A percentile compares a stretch with the other conserved stretches of the same genome.
phyloP scores from a whole-genome alignment of 2,888 invertebrate species.

The Leptura quadrifasciata region DNA sequence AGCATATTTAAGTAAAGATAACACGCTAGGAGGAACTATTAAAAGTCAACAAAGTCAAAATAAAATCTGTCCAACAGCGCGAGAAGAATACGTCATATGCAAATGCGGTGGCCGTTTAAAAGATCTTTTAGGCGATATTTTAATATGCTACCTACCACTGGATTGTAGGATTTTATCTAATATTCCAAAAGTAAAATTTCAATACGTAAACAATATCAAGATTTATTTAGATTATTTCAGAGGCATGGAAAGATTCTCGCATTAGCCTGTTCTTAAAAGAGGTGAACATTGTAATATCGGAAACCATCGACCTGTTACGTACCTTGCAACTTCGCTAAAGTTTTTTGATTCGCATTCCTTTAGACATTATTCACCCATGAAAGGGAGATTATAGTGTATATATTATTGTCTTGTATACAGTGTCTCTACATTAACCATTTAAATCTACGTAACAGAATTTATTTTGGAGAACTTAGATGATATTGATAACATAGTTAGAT shows the following conservation, averaged over 20 bases:
- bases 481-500: too few relatives aligned
- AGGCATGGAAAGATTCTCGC: not conserved
- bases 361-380: too few relatives aligned
- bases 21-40: conserved; percentile 52
- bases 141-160: not conserved
- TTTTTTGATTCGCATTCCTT: too few relatives aligned
- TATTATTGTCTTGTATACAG: too few relatives aligned
- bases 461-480: too few relatives aligned
- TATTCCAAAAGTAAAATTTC: conserved; percentile 9
- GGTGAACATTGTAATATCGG: too few relatives aligned
- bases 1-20: conserved; percentile 47
- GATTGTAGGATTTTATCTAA: conserved; percentile 10
- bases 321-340: too few relatives aligned
- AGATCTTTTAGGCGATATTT: conserved; percentile 24
- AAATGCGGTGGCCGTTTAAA: conserved; percentile 43
- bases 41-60: conserved; percentile 55
- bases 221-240: not conserved
- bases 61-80: conserved; percentile 50
- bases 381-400: too few relatives aligned
- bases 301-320: too few relatives aligned
- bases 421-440: too few relatives aligned
- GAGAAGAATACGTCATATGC: conserved; percentile 53
- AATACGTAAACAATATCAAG: not conserved
- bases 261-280: too few relatives aligned
- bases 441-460: too few relatives aligned